These are phyloP conservation scores for Pogonus chalceus DNA, from an alignment of 1,140 invertebrate species.

Conservation along the genomic window DNA sequence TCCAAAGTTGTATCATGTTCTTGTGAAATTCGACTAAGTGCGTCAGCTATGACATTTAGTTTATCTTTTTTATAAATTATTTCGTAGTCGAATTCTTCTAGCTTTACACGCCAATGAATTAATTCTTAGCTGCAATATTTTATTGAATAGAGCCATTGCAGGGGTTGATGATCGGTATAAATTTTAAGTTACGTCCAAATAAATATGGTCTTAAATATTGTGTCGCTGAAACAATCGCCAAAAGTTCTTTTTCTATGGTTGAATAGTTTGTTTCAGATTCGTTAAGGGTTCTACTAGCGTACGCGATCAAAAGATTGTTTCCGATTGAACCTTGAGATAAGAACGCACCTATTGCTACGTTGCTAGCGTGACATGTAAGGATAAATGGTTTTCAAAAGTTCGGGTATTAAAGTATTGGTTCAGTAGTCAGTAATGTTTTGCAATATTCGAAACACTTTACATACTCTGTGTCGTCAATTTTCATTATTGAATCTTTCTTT, in stretches of 20 bases:
- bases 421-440: conserved; percentile 11
- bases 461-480: background rate
- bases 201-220: conserved; percentile 37
- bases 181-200: conserved; percentile 33
- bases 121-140: background rate
- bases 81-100: conserved; percentile 30
- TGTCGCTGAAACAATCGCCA: conserved; percentile 19
- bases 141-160: background rate
- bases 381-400: conserved; percentile 27
- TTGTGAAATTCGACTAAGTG: too few species aligned
- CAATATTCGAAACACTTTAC: background rate
- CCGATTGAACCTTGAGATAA: conserved; percentile 25
- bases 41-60: too few species aligned
- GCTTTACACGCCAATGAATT: background rate
- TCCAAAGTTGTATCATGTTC: too few species aligned
- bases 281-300: too few species aligned
- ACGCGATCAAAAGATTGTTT: too few species aligned
- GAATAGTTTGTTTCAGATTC: conserved; percentile 24
- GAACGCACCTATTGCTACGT: conserved; percentile 25
- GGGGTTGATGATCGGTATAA: conserved; percentile 22
- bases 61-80: conserved; percentile 34
- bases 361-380: conserved; percentile 28
- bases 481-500: conserved; percentile 12
- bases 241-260: conserved; percentile 19
- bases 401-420: conserved; percentile 18